These are phyloP conservation scores for Enchytraeus crypticus DNA, from an alignment of 2,888 invertebrate species.

Conservation along the genomic window DNA sequence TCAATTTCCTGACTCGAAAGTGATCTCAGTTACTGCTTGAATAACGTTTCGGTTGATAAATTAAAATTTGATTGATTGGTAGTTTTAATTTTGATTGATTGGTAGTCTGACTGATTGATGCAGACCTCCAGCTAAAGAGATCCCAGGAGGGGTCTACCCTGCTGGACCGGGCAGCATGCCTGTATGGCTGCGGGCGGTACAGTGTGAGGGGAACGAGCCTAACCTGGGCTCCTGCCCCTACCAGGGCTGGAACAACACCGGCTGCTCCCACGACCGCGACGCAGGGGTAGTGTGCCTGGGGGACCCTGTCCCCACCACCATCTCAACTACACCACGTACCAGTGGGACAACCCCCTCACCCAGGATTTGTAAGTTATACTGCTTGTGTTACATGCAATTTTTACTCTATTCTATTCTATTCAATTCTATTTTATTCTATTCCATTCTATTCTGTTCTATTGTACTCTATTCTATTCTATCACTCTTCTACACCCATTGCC, in stretches of 20 bases:
- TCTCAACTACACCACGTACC: conserved; percentile 10
- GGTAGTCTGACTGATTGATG: no score
- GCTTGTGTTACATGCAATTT: neutral
- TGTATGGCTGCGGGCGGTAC: conserved; percentile 37
- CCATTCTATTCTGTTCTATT: no score
- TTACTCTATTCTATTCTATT: no score
- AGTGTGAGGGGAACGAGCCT: conserved; percentile 57
- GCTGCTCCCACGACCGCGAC: conserved; percentile 62
- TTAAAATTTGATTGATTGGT: no score
- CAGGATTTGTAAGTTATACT: conserved; percentile 19
- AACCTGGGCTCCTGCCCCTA: conserved; percentile 56
- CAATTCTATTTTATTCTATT: no score
- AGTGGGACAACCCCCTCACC: conserved; percentile 21
- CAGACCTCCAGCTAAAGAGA: conserved; percentile 12
- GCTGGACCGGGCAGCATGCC: conserved; percentile 8
- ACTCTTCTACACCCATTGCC: neutral
- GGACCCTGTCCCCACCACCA: conserved; percentile 14
- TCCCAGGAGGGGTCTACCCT: neutral
- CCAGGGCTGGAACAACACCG: conserved; percentile 60
- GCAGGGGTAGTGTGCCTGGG: conserved; percentile 54
- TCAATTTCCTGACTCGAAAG: no score
- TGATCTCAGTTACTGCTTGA: no score
- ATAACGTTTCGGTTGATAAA: no score
- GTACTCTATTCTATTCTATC: no score
- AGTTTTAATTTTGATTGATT: no score